Evolutionary conservation across 37 sponge, comb jelly and placozoan genomes (phyloP), one percentile per base, ranked within the genome.

Genomic region (Ianthella basta): DNA sequence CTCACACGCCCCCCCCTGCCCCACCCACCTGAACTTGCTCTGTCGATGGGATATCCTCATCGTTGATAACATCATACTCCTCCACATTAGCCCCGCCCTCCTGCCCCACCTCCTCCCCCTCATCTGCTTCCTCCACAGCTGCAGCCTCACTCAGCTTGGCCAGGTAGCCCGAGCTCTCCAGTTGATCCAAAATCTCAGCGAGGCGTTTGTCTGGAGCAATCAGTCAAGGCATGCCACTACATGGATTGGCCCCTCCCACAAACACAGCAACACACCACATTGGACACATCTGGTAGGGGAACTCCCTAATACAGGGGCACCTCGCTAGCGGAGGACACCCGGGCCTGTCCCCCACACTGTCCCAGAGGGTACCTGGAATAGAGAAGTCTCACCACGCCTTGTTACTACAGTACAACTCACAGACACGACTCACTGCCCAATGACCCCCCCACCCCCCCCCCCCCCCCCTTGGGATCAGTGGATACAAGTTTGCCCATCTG

Each of bases 11-110:
- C 50, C 50, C 3, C 50, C 8, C 4, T 0, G 18, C 38, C 79
- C 29, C 79, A 29, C 79, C 53, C 79, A 35, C 86, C 66, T 39
- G 53, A 14, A 35, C 78, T 24, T 59, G 23, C 79, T 85, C 61
- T 20, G n/a, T 59, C 72, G 60, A 59, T 33, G 60, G 61, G 1
- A 41, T 35, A 4, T 73, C 86, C 23, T 40, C 59, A 8, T 73
- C 79, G 29, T 59, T 41, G 16, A 50, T 60, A 30, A 59, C 66
- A n/a, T 74, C 79, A 29, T 75, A 29, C 30, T 67, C 72, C 32
- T 41, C 72, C 24, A 21, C 35, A 32, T 56, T 60, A 25, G 30
- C 82, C 59, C 55, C 82, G 15, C 61, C 60, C 60, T 81, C 60
- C 60, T 57, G 60, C 18, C 61, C 60, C 82, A 27, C 82, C 36